Evolutionary conservation across 2,888 invertebrate species (phyloP).

Genomic region (Alsophila aescularia): DNA sequence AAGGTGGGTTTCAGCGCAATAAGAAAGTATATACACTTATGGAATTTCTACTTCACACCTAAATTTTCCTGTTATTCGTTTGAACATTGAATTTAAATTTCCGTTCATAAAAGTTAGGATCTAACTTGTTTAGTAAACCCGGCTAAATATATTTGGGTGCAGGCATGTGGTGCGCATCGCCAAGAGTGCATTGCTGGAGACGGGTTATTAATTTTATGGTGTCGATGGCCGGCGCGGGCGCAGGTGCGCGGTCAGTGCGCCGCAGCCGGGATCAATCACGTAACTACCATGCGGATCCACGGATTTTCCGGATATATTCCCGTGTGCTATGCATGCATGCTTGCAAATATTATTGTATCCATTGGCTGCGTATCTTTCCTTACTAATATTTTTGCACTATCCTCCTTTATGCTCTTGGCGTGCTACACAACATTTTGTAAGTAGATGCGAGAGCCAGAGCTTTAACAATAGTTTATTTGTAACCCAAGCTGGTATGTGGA

Average conservation of each 20-base stretch:
- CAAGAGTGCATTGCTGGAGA: constrained; percentile 77
- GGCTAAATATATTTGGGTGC: constrained; percentile 11
- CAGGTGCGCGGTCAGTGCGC: constrained; percentile 81
- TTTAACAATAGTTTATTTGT: constrained; percentile 37
- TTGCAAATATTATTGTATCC: too few species aligned
- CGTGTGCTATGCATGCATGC: not conserved
- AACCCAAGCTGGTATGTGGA: constrained; percentile 51
- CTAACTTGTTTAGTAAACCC: too few species aligned
- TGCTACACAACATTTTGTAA: constrained; percentile 24
- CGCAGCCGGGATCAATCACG: constrained; percentile 71
- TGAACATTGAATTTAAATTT: not conserved
- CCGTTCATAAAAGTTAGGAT: not conserved
- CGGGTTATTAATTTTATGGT: constrained; percentile 84
- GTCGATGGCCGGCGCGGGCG: constrained; percentile 83
- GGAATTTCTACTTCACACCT: too few species aligned
- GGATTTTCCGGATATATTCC: constrained; percentile 19
- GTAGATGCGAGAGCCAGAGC: constrained; percentile 20
- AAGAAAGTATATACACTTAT: too few species aligned
- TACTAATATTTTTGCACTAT: too few species aligned
- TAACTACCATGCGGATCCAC: constrained; percentile 38
- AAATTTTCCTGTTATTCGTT: too few species aligned
- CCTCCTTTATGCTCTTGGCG: constrained; percentile 14
- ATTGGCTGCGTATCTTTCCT: too few species aligned
- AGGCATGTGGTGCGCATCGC: constrained; percentile 44
- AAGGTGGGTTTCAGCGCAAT: too few species aligned